Evolutionary conservation across 2,888 invertebrate species (phyloP).

Genomic region (Mycalesis mineus): DNA sequence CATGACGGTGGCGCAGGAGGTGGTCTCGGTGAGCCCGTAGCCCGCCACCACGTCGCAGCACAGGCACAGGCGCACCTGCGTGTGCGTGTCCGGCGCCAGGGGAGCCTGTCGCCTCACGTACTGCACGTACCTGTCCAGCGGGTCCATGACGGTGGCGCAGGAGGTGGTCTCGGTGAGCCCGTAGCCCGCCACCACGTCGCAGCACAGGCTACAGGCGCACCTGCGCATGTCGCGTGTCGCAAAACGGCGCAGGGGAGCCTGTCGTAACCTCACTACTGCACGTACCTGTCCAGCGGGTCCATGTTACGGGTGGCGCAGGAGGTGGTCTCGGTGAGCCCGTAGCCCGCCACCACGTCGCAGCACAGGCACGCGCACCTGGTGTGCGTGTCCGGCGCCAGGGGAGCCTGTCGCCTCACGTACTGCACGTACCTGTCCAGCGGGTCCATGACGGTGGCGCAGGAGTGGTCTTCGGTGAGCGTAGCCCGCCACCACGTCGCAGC

Average conservation of each 20-base stretch:
- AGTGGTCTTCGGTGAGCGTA: too few relatives aligned
- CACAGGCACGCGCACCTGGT: constrained; percentile 91
- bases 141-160: constrained; percentile 91
- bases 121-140: constrained; percentile 68
- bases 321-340: constrained; percentile 98
- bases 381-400: constrained; percentile 96
- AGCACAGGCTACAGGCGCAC: constrained; percentile 88
- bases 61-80: too few relatives aligned
- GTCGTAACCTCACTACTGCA: constrained; percentile 84
- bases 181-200: constrained; percentile 94
- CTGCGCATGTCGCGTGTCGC: too few relatives aligned
- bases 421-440: constrained; percentile 94
- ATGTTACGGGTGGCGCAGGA: constrained; percentile 94
- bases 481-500: constrained; percentile 92
- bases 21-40: constrained; percentile 97
- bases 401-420: constrained; percentile 96
- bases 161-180: constrained; percentile 98
- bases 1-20: constrained; percentile 94
- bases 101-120: constrained; percentile 81
- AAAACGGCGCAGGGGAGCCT: too few relatives aligned
- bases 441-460: too few relatives aligned
- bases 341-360: constrained; percentile 93
- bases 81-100: too few relatives aligned
- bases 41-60: too few relatives aligned
- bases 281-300: constrained; percentile 80